These are phyloP conservation scores for Acanthurus lineatus DNA, from an alignment of 2,797 vertebrate species.

Conservation along the genomic window DNA sequence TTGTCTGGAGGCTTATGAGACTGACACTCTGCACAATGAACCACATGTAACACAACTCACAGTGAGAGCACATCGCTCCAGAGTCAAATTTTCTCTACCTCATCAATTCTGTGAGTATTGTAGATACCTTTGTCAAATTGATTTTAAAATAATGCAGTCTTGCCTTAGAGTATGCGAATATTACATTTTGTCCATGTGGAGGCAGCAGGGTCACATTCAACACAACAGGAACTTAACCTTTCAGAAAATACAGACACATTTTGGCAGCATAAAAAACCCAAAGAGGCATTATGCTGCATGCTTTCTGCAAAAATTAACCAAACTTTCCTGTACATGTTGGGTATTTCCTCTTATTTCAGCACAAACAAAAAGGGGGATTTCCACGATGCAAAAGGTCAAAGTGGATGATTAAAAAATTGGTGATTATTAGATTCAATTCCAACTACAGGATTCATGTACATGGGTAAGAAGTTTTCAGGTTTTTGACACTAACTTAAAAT, in stretches of 20 bases:
- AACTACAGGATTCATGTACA: no score
- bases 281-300: neutral
- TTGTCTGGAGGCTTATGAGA: neutral
- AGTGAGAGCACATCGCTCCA: neutral
- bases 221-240: neutral
- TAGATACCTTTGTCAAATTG: neutral
- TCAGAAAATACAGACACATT: neutral
- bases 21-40: conserved; percentile 14
- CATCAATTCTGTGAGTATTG: no score
- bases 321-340: neutral
- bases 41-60: neutral
- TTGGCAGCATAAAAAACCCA: neutral
- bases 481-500: no score
- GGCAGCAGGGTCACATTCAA: conserved; percentile 19
- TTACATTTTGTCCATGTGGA: conserved; percentile 21
- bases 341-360: neutral
- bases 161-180: neutral
- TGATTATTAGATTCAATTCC: no score
- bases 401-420: no score
- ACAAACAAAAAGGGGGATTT: conserved; percentile 1
- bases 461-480: no score
- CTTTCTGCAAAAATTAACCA: neutral
- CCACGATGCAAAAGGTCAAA: neutral
- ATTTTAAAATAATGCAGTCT: neutral
- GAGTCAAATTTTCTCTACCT: neutral